Percentiles rank a stretch among this genome's conserved stretches.
These are phyloP conservation scores for Eulemur rubriventer DNA, from an alignment of 2,797 vertebrate species.

Conservation along the genomic window DNA sequence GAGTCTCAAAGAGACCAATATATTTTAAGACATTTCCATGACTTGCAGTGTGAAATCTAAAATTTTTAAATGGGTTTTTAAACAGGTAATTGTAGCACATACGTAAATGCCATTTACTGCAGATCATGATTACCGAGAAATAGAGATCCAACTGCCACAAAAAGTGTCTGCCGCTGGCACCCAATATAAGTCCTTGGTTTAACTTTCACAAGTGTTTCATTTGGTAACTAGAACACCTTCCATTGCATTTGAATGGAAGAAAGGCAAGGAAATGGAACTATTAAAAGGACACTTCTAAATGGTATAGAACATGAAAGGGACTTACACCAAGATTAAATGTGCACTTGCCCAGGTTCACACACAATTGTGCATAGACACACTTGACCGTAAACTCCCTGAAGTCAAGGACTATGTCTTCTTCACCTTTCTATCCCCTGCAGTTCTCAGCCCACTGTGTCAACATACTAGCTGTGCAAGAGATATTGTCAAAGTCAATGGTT, in stretches of 20 bases:
- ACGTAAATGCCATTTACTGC: background rate
- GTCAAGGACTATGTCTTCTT: background rate
- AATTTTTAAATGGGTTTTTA: conserved; percentile 69
- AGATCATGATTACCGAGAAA: conserved; percentile 18
- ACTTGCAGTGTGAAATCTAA: conserved; percentile 55
- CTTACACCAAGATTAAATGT: background rate
- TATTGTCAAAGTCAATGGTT: background rate
- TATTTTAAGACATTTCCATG: conserved; percentile 56
- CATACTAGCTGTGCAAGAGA: background rate
- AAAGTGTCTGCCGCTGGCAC: conserved; percentile 1
- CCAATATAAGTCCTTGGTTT: conserved; percentile 23
- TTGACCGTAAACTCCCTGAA: accelerated
- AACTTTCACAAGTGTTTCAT: conserved; percentile 41
- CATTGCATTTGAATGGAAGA: background rate
- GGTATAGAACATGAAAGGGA: background rate
- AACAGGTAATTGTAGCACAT: conserved; percentile 65
- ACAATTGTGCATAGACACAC: background rate
- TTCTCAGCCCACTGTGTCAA: background rate
- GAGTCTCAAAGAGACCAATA: conserved; percentile 5
- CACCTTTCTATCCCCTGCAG: background rate
- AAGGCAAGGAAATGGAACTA: background rate
- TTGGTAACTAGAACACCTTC: background rate
- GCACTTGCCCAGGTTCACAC: background rate
- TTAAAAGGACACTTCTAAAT: background rate
- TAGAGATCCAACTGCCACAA: background rate